A percentile compares a stretch with the other conserved stretches of the same genome.
These are phyloP conservation scores for Lithobates pipiens DNA, from an alignment of 2,797 vertebrate genomes.

Conservation along the genomic window DNA sequence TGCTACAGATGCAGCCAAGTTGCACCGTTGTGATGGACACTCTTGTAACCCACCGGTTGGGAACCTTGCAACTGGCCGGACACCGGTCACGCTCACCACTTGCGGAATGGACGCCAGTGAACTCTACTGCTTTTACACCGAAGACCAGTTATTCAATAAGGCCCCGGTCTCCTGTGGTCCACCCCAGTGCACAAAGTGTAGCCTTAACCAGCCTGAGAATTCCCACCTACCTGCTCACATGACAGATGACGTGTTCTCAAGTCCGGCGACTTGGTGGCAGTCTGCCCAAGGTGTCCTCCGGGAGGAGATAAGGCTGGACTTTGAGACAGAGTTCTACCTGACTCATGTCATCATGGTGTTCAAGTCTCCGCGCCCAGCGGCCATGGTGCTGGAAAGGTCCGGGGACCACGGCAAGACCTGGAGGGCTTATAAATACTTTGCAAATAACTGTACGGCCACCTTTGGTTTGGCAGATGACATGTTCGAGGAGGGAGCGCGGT, in stretches of 20 bases:
- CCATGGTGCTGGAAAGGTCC: conserved; percentile 86
- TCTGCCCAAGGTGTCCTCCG: conserved; percentile 74
- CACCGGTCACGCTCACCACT: conserved; percentile 73
- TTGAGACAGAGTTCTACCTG: conserved; percentile 85
- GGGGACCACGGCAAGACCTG: conserved; percentile 84
- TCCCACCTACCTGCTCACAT: conserved; percentile 83
- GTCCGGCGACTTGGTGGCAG: conserved; percentile 87
- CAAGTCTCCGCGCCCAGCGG: conserved; percentile 85
- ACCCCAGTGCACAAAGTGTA: conserved; percentile 73
- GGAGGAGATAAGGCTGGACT: conserved; percentile 83
- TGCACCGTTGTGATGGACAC: conserved; percentile 75
- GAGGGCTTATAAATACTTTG: conserved; percentile 85
- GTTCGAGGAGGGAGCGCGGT: conserved; percentile 77
- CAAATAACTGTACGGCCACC: conserved; percentile 82
- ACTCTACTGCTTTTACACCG: conserved; percentile 72
- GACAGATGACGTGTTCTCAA: conserved; percentile 84
- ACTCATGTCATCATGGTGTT: conserved; percentile 87
- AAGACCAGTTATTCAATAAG: conserved; percentile 58
- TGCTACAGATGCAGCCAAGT: conserved; percentile 63
- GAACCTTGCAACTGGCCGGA: conserved; percentile 85
- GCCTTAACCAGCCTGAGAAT: conserved; percentile 71
- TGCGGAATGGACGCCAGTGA: conserved; percentile 75
- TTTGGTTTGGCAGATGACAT: conserved; percentile 84
- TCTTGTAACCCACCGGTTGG: conserved; percentile 88
- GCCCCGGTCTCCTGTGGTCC: conserved; percentile 61